Evolutionary conservation across 2,113 vertebrate genomes (phyloP), one percentile per base, ranked within the genome.

Genomic region (Triplophysa tibetana): DNA sequence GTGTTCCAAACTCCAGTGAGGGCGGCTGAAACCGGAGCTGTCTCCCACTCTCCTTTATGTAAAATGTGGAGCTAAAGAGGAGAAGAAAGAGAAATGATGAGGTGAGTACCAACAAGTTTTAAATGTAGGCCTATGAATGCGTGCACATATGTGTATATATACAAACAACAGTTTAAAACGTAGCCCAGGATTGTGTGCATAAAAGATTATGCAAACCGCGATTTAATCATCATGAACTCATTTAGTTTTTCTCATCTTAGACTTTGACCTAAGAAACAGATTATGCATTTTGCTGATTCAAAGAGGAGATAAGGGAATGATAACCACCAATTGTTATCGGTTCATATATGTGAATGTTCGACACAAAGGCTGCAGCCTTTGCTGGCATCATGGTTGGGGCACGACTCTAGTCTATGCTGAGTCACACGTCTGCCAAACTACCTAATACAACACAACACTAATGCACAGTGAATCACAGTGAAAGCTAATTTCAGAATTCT

Each of bases 1-100:
- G 97, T 80, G 91, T 90, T 89, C 96, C 96, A 89, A 98, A 99
- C 91, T 97, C 95, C 89, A 98, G 85, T 81, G 91, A 90, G 75
- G 96, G 93, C 0, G 97, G 97, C 86, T 97, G 95, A 88, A 99
- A 97, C 91, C 92, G 92, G 89, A 99, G 90, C 60, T 92, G 93
- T 88, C 91, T 95, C 87, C 93, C 94, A 89, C 88, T 93, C 82
- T 92, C 91, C 83, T 88, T 91, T 24, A 94, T 88, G 87, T 94
- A 96, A 83, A 94, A 86, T 70, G 94, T 93, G 73, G 96, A 95
- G 88, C 97, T 98, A 38, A 33, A 8, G 90, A 89, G 89, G 86
- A 61, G 79, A 74, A 61, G 52, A 72, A 56, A 52, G 23, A 80
- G 2, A 64, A 70, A 82, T 19, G 8, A 56, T n/a, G 19, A 58